These are phyloP conservation scores for Micrastur ruficollis DNA, from an alignment of 2,797 vertebrate species.

Conservation along the genomic window DNA sequence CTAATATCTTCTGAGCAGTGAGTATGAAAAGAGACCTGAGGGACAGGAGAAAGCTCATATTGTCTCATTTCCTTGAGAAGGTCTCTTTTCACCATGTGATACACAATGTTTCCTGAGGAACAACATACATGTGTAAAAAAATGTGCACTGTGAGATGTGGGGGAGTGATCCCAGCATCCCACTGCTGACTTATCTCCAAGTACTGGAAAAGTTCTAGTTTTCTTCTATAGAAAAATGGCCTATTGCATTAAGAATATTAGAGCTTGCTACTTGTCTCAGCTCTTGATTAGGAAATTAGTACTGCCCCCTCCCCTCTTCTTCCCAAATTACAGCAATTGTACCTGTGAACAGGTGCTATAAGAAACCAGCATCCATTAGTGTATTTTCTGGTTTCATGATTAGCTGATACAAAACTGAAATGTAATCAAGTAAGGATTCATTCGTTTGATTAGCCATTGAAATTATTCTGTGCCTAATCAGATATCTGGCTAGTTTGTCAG, in stretches of 20 bases:
- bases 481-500: constrained; percentile 73
- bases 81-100: not conserved
- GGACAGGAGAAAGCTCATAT: not conserved
- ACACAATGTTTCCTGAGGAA: not conserved
- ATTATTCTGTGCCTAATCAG: constrained; percentile 77
- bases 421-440: constrained; percentile 79
- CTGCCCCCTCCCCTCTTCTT: constrained; percentile 42
- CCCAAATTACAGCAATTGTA: constrained; percentile 62
- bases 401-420: constrained; percentile 74
- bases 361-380: constrained; percentile 45
- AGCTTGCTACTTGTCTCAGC: not conserved
- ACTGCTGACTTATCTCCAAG: not conserved
- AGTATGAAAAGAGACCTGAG: not conserved
- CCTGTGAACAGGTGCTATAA: constrained; percentile 56
- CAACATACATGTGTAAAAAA: not conserved
- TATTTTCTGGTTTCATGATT: constrained; percentile 73
- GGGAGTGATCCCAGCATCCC: not conserved
- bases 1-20: not conserved
- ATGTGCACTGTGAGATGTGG: rapidly evolving
- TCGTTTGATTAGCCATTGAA: constrained; percentile 78
- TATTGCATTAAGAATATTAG: constrained; percentile 5
- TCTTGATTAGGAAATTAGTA: constrained; percentile 62
- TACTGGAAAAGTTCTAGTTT: not conserved
- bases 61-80: not conserved
- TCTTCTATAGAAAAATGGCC: not conserved